Percentiles rank a stretch among this genome's conserved stretches.
Evolutionary conservation across 2,113 vertebrate genomes (phyloP).

Genomic region (Pholis gunnellus): DNA sequence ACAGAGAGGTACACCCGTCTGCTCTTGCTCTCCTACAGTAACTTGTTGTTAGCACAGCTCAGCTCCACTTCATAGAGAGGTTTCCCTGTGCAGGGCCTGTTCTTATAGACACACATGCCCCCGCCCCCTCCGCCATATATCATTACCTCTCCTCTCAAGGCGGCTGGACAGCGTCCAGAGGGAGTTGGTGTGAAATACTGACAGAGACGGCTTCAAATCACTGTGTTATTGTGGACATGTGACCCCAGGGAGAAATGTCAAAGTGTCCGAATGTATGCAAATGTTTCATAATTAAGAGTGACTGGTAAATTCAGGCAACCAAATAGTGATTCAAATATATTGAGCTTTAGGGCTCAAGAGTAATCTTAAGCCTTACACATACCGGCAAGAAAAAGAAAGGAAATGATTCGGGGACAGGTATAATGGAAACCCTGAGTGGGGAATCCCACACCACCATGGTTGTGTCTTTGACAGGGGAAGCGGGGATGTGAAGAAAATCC

Average conservation of each 20-base stretch:
- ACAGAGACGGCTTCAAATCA: neutral
- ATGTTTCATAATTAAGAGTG: neutral
- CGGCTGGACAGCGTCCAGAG: slow-evolving; percentile 32
- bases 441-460: slow-evolving; percentile 61
- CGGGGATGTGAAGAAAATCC: slow-evolving; percentile 75
- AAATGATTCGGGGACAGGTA: slow-evolving; percentile 36
- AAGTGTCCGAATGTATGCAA: slow-evolving; percentile 7
- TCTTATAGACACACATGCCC: slow-evolving; percentile 77
- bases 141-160: slow-evolving; percentile 50
- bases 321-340: neutral
- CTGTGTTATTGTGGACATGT: neutral
- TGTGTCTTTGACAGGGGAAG: slow-evolving; percentile 45
- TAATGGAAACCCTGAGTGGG: slow-evolving; percentile 61
- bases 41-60: slow-evolving; percentile 47
- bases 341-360: neutral
- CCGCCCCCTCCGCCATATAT: slow-evolving; percentile 64
- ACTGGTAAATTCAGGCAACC: neutral
- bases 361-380: neutral
- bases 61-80: slow-evolving; percentile 67
- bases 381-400: neutral
- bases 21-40: slow-evolving; percentile 7
- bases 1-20: slow-evolving; percentile 30
- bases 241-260: slow-evolving; percentile 8
- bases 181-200: slow-evolving; percentile 38
- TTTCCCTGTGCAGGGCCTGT: slow-evolving; percentile 57